Evolutionary conservation across 2,113 vertebrate species (phyloP).

Genomic region (Promerops cafer): DNA sequence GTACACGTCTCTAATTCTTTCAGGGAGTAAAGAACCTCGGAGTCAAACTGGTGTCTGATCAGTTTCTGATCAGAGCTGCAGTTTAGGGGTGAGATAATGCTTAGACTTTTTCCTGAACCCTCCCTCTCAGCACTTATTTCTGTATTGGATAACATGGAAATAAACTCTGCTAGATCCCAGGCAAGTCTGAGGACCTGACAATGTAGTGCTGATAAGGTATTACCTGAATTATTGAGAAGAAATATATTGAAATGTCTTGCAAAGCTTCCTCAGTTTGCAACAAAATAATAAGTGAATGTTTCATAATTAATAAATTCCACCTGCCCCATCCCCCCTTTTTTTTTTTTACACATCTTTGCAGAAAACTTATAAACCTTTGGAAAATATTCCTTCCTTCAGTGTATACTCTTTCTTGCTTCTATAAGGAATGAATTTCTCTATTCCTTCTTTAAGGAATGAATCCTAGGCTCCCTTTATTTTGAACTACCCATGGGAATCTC

Average conservation of each 20-base stretch:
- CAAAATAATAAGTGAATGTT: not conserved
- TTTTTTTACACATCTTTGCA: not conserved
- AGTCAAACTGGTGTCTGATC: not conserved
- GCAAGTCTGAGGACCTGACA: not conserved
- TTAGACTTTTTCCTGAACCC: not conserved
- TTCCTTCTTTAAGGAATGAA: not conserved
- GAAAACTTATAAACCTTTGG: not conserved
- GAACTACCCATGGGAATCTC: not conserved
- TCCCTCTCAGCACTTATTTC: not conserved
- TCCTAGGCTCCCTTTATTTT: not conserved
- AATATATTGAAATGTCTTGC: not conserved
- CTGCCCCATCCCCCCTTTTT: rapidly evolving
- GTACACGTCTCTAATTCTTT: not conserved
- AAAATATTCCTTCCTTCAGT: not conserved
- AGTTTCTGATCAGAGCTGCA: not conserved
- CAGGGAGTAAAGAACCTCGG: not conserved
- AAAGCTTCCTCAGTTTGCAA: not conserved
- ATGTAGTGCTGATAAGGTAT: not conserved
- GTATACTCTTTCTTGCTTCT: not conserved
- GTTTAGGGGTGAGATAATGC: not conserved
- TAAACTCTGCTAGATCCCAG: not conserved
- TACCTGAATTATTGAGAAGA: not conserved
- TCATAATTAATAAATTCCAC: not conserved
- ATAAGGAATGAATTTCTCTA: too few species aligned
- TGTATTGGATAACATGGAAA: not conserved